Base-by-base conservation (phyloP, 35 echinoderm and acorn worm species). In the Holothuria glaberrima region DNA sequence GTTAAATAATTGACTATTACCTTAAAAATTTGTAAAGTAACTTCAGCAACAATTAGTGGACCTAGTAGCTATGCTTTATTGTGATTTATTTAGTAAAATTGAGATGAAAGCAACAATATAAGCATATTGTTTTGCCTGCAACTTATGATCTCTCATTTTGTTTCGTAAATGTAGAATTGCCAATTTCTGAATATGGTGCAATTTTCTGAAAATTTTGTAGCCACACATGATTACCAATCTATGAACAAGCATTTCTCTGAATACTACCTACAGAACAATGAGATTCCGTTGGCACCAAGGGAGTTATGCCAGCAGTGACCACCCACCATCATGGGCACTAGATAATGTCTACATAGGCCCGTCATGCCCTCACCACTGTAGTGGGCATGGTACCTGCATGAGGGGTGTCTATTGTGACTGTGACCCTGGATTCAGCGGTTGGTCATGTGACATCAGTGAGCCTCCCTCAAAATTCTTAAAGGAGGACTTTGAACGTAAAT, bases 231-330 rank as follows among this genome's bases (percentile, higher is more conserved):
- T 54, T 14, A 1, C 5, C 50, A 54, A 54, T 54, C 9, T 54
- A 1, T 54, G 50, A 0, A 54, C 10, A 54, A 12, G 5, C 41
- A 6, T 78, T 50, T 84, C 59, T 48, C 68, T n/a, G n/a, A n/a
- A n/a, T n/a, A 41, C 0, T 64, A 17, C 50, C 60, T 0, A 7
- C 46, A 98, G 95, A 48, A 92, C 90, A 54, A 91, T 94, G 6
- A 69, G 91, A 34, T 98, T 98, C 83, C 80, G 95, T 21, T 98
- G 95, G 95, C 90, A 94, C 80, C 95, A 98, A 46, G 95, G 95
- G 21, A 86, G 83, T 34, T 98, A 88, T 82, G 31, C 44, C 18
- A 72, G 34, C 14, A 70, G 20, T 44, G 82, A 87, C 7, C 68
- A 80, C 26, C 92, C 90, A 14, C 91, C 88, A 29, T 80, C 79